Evolutionary conservation across 2,113 vertebrate species (phyloP).

Genomic region (Scomber scombrus): DNA sequence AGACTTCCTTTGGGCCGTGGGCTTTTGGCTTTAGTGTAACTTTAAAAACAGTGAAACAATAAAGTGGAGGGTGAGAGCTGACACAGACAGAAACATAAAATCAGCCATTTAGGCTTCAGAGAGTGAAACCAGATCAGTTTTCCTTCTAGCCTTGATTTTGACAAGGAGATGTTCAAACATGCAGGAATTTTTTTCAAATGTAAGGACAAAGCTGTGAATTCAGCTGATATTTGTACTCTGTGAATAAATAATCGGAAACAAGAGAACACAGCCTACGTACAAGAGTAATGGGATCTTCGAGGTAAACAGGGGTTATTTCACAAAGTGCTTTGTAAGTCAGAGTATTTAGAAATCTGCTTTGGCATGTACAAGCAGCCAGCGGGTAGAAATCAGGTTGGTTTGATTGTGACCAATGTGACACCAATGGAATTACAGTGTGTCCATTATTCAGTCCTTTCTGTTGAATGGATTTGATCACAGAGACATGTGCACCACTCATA

Average conservation of each 20-base stretch:
- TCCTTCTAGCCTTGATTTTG: not conserved
- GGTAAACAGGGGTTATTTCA: not conserved
- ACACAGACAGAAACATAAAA: not conserved
- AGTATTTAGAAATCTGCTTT: not conserved
- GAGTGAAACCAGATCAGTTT: not conserved
- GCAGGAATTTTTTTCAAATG: not conserved
- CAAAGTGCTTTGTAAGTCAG: not conserved
- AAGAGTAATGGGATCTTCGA: not conserved
- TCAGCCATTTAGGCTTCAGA: not conserved
- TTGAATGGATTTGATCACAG: not conserved
- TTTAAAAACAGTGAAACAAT: not conserved
- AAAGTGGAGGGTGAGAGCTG: not conserved
- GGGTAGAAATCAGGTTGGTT: not conserved
- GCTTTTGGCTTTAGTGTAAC: not conserved
- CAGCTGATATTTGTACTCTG: not conserved
- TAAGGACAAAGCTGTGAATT: not conserved
- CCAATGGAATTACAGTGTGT: too few relatives aligned
- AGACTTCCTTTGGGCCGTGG: rapidly evolving
- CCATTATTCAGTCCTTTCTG: too few relatives aligned
- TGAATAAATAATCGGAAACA: not conserved
- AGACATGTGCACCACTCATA: not conserved
- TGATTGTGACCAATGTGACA: not conserved
- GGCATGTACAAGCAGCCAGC: not conserved
- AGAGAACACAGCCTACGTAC: not conserved
- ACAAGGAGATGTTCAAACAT: not conserved